Percentiles rank a stretch among this genome's conserved stretches.
These are phyloP conservation scores for Neosilurus hyrtlii DNA, from an alignment of 2,797 vertebrate genomes.

Conservation along the genomic window DNA sequence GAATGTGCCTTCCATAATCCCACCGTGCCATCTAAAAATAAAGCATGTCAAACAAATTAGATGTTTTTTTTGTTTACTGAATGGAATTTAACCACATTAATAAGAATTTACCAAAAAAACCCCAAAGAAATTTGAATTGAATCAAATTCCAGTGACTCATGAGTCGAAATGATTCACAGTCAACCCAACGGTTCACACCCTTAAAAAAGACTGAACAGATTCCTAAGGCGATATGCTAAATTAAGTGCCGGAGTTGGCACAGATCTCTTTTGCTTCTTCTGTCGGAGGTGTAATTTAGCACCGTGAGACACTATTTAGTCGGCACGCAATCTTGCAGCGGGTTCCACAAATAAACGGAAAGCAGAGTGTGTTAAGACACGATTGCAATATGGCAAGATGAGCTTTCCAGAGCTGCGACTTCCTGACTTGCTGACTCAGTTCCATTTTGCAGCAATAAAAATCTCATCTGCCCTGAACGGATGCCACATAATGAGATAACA, in stretches of 20 bases:
- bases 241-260: constrained; percentile 17
- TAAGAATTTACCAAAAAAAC: no score
- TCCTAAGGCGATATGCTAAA: constrained; percentile 15
- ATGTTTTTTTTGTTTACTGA: no score
- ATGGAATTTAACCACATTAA: neutral
- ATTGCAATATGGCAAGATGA: constrained; percentile 38
- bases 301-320: constrained; percentile 38
- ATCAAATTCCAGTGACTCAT: neutral
- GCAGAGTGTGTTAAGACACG: constrained; percentile 28
- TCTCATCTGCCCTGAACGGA: constrained; percentile 45
- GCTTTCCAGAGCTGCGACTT: constrained; percentile 32
- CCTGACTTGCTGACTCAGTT: constrained; percentile 40
- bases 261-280: constrained; percentile 10
- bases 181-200: neutral
- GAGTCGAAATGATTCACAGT: neutral
- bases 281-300: constrained; percentile 19
- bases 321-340: neutral
- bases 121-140: neutral
- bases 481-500: constrained; percentile 44
- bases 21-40: no score
- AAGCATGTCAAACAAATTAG: no score
- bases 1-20: no score
- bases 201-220: constrained; percentile 13
- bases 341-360: constrained; percentile 30
- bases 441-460: constrained; percentile 41